Evolutionary conservation across 2,888 invertebrate species (phyloP).

Genomic region (Scotopteryx bipunctaria): DNA sequence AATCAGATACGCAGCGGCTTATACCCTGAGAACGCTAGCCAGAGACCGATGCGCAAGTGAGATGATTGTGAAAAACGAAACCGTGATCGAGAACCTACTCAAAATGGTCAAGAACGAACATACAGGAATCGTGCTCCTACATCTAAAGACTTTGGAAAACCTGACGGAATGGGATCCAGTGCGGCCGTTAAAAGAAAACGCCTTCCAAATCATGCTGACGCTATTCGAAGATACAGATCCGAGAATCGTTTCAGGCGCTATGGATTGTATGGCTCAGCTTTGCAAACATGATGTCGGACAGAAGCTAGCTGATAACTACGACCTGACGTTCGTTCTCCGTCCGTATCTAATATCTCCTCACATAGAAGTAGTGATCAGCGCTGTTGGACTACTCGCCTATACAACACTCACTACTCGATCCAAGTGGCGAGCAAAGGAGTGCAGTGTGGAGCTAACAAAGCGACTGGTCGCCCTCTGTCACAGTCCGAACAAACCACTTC

Average conservation of each 20-base stretch:
- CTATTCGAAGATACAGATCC: slow-evolving; percentile 54
- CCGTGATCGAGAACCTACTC: slow-evolving; percentile 60
- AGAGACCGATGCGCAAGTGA: slow-evolving; percentile 59
- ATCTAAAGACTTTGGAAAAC: slow-evolving; percentile 61
- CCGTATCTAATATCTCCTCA: slow-evolving; percentile 44
- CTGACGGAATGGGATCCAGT: slow-evolving; percentile 65
- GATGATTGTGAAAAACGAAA: slow-evolving; percentile 49
- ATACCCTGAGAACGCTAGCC: slow-evolving; percentile 57
- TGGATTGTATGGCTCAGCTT: slow-evolving; percentile 69
- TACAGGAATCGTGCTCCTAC: slow-evolving; percentile 60
- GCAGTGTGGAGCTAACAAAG: slow-evolving; percentile 51
- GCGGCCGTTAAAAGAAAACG: slow-evolving; percentile 60
- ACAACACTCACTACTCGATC: slow-evolving; percentile 67
- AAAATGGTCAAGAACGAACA: slow-evolving; percentile 69
- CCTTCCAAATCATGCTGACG: slow-evolving; percentile 62
- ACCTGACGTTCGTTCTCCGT: slow-evolving; percentile 53
- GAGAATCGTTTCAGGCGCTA: slow-evolving; percentile 55
- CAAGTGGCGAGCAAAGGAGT: slow-evolving; percentile 72
- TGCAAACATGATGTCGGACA: slow-evolving; percentile 69
- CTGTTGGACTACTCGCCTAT: slow-evolving; percentile 59
- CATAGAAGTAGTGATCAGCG: slow-evolving; percentile 57
- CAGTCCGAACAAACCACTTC: slow-evolving; percentile 52
- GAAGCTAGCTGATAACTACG: slow-evolving; percentile 62
- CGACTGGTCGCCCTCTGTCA: slow-evolving; percentile 53
- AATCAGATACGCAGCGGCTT: slow-evolving; percentile 67